phyloP scores from a whole-genome alignment of 64 coral and sea anemone genomes.

The Pachyseris speciosa region DNA sequence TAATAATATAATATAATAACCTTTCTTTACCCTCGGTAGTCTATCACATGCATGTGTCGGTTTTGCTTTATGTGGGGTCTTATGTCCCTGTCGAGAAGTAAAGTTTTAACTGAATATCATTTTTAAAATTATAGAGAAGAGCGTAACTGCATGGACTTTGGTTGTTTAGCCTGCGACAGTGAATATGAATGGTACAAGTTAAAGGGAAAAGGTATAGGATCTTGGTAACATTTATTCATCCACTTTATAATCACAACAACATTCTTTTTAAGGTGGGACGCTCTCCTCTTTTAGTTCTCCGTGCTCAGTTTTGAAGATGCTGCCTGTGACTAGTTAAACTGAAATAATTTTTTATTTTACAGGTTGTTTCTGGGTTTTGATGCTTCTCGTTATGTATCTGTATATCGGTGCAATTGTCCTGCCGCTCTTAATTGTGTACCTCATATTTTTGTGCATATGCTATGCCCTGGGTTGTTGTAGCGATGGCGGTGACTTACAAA shows the following conservation, averaged over 20 bases:
- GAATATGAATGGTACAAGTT: conserved; percentile 49
- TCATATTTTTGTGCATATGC: neutral
- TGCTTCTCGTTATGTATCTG: conserved; percentile 47
- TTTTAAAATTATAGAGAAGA: neutral
- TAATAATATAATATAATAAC: no score
- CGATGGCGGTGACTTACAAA: neutral
- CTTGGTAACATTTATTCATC: no score
- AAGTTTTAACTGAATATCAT: no score
- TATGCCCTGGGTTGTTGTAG: conserved; percentile 3
- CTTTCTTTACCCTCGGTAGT: no score
- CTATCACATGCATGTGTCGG: no score
- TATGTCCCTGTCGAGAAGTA: no score
- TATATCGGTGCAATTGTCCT: neutral
- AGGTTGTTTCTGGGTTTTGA: conserved; percentile 28
- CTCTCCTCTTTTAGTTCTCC: no score
- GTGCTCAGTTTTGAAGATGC: no score
- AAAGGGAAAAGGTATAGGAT: conserved; percentile 47
- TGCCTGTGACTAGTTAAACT: no score
- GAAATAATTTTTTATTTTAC: neutral
- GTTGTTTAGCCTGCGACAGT: conserved; percentile 48
- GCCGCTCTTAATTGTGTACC: conserved; percentile 20
- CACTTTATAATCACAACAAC: no score
- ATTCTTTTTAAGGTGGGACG: no score
- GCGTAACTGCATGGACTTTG: conserved; percentile 28
- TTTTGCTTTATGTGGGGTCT: no score